A percentile compares a stretch with the other conserved stretches of the same genome.
Conservation (phyloP, 2,888 invertebrate genomes). For the Cryptosula pallasiana region DNA sequence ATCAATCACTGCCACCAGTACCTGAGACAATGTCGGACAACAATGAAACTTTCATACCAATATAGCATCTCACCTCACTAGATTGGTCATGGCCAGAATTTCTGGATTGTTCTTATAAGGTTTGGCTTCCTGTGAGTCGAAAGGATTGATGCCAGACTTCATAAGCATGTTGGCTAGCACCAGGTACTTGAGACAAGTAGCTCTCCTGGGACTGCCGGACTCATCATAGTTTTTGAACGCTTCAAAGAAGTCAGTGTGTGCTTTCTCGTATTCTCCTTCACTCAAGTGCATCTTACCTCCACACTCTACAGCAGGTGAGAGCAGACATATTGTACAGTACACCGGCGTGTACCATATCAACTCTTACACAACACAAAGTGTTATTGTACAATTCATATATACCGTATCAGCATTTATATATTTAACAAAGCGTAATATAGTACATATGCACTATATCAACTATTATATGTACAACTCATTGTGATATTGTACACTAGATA, state of each 20-base stretch:
- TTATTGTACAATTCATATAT: no score
- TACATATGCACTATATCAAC: no score
- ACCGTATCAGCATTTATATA: no score
- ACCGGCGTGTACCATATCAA: not conserved
- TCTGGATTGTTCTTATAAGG: conserved; percentile 99
- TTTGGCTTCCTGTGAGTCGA: conserved; percentile 98
- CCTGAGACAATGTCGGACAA: no score
- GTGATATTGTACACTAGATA: no score
- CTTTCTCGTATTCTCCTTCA: conserved; percentile 96
- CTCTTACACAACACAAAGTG: no score
- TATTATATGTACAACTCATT: no score
- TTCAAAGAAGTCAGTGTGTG: conserved; percentile 98
- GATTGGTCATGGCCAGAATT: conserved; percentile 97
- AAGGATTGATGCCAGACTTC: conserved; percentile 99
- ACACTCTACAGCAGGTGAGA: conserved; percentile 65
- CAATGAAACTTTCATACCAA: no score
- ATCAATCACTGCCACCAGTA: no score
- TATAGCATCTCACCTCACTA: conserved; percentile 67
- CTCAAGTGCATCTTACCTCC: conserved; percentile 99
- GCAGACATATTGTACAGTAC: not conserved
- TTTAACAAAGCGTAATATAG: no score
- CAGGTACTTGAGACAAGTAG: conserved; percentile 94
- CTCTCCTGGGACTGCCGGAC: conserved; percentile 87
- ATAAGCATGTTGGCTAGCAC: conserved; percentile 98
- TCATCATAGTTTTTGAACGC: conserved; percentile 99